phyloP scores from a whole-genome alignment of 2,113 vertebrate genomes.

The Geococcyx californianus region DNA sequence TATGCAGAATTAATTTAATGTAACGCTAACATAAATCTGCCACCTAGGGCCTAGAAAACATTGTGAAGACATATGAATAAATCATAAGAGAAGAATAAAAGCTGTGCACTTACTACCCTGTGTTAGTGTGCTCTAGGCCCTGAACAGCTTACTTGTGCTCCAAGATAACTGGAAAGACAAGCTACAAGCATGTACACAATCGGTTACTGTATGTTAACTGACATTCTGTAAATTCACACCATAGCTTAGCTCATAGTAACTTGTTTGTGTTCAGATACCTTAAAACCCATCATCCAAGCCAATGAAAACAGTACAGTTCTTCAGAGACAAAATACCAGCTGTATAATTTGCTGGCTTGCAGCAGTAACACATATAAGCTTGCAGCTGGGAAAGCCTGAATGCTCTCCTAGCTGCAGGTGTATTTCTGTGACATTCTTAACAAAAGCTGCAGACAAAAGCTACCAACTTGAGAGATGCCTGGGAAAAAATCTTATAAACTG shows the following conservation, averaged over 20 bases:
- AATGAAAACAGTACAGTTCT: neutral
- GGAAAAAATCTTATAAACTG: neutral
- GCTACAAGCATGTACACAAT: neutral
- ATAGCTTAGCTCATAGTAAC: constrained; percentile 1
- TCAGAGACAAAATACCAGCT: neutral
- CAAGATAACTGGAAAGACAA: neutral
- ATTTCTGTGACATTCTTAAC: neutral
- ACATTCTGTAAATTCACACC: neutral
- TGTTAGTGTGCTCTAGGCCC: neutral
- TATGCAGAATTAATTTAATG: neutral
- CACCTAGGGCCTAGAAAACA: neutral
- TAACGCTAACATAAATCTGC: neutral
- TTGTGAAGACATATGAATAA: neutral
- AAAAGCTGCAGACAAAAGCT: neutral
- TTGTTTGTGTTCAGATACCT: constrained; percentile 22
- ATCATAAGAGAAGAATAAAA: neutral
- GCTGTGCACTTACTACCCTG: neutral
- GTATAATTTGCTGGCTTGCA: neutral
- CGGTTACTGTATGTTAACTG: neutral
- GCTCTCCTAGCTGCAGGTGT: neutral
- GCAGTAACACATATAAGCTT: neutral
- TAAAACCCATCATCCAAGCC: neutral
- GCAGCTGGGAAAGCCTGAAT: neutral
- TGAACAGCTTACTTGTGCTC: neutral
- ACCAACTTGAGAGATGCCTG: neutral